Evolutionary conservation across 2,113 vertebrate genomes (phyloP).

Genomic region (Vireo altiloquus): DNA sequence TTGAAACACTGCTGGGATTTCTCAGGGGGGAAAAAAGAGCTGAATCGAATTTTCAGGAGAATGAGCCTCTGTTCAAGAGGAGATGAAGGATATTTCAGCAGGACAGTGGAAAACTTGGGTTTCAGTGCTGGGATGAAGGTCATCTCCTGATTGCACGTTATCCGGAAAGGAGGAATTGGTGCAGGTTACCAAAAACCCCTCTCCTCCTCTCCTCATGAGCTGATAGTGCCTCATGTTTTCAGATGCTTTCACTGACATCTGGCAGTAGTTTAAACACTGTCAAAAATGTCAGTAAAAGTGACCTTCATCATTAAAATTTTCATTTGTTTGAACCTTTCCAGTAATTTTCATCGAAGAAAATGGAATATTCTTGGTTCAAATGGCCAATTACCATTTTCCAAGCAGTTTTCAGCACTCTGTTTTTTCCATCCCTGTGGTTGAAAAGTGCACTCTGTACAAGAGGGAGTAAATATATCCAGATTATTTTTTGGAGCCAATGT

Average conservation of each 20-base stretch:
- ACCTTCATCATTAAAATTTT: background rate
- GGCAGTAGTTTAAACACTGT: background rate
- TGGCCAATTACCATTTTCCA: background rate
- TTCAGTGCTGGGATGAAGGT: background rate
- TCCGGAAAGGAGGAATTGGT: background rate
- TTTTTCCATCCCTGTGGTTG: background rate
- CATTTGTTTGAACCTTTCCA: background rate
- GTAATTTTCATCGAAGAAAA: background rate
- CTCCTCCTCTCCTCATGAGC: background rate
- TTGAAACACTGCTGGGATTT: background rate
- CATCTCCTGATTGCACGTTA: rapidly evolving
- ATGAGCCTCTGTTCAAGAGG: background rate
- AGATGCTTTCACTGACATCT: background rate
- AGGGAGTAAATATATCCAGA: rapidly evolving
- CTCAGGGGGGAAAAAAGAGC: rapidly evolving
- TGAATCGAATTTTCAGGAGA: background rate
- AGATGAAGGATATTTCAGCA: background rate
- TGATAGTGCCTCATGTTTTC: background rate
- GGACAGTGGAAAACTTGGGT: background rate
- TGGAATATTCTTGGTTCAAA: background rate
- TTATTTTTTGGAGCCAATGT: background rate
- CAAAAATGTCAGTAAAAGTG: background rate
- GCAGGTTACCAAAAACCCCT: background rate
- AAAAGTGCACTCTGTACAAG: rapidly evolving
- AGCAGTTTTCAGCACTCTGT: background rate